Evolutionary conservation across 2,888 invertebrate genomes (phyloP).

Genomic region (Pimpla rufipes): DNA sequence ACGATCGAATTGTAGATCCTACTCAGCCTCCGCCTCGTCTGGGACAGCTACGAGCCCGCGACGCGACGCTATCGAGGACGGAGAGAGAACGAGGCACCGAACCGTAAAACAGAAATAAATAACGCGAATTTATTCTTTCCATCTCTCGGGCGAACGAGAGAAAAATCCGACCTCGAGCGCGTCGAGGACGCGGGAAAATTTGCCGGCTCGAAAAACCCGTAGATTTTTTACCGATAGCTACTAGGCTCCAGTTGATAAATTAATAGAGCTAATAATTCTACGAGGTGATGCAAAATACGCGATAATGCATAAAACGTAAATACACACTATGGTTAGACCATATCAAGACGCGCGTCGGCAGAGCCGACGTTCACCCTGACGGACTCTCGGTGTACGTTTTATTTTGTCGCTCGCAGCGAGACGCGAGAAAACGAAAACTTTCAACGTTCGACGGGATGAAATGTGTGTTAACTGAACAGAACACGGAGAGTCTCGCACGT

Average conservation of each 20-base stretch:
- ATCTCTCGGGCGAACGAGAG: too few species aligned
- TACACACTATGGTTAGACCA: constrained; percentile 81
- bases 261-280: constrained; percentile 75
- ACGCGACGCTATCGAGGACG: constrained; percentile 62
- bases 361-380: constrained; percentile 52
- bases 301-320: constrained; percentile 55
- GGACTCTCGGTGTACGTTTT: constrained; percentile 24
- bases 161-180: constrained; percentile 38
- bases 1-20: constrained; percentile 76
- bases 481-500: constrained; percentile 46
- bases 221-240: constrained; percentile 83
- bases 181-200: constrained; percentile 68
- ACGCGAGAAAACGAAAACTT: not conserved
- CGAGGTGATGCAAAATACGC: constrained; percentile 60
- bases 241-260: constrained; percentile 74
- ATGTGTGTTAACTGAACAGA: constrained; percentile 12
- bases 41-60: constrained; percentile 75
- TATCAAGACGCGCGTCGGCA: constrained; percentile 79
- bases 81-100: constrained; percentile 16
- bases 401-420: not conserved
- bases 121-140: constrained; percentile 50
- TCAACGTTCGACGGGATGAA: constrained; percentile 5
- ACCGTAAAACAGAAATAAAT: constrained; percentile 25
- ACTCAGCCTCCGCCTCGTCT: constrained; percentile 72
- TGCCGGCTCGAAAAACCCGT: constrained; percentile 74